Percentiles rank a stretch among this genome's conserved stretches.
Evolutionary conservation across 2,113 vertebrate genomes (phyloP).

Genomic region (Halichoeres trimaculatus): DNA sequence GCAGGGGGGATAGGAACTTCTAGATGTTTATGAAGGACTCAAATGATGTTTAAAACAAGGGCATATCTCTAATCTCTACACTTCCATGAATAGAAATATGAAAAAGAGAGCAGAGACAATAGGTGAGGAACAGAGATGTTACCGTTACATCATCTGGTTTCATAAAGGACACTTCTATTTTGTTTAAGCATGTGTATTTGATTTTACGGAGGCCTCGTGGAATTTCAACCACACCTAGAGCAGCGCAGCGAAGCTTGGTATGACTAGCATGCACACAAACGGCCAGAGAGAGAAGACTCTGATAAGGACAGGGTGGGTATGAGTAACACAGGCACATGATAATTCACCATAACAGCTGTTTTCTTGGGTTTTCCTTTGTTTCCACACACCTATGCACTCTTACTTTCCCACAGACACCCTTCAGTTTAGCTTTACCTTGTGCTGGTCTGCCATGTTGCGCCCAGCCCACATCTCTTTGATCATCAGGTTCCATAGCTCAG

Average conservation of each 20-base stretch:
- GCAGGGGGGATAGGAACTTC: no score
- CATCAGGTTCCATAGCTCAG: slow-evolving; percentile 96
- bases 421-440: slow-evolving; percentile 86
- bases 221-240: slow-evolving; percentile 57
- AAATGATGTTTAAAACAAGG: not conserved
- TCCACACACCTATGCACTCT: not conserved
- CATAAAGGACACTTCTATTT: slow-evolving; percentile 47
- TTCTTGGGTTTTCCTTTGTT: not conserved
- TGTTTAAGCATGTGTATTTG: slow-evolving; percentile 28
- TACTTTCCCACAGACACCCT: not conserved
- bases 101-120: not conserved
- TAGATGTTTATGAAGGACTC: no score
- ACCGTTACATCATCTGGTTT: slow-evolving; percentile 39
- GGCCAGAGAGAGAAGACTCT: not conserved
- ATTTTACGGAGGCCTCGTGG: slow-evolving; percentile 8
- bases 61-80: no score
- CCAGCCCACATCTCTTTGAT: slow-evolving; percentile 99
- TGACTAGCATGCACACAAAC: not conserved
- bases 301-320: not conserved
- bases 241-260: slow-evolving; percentile 19
- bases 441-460: slow-evolving; percentile 91
- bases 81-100: no score
- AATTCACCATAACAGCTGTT: not conserved
- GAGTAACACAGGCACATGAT: slow-evolving; percentile 1
- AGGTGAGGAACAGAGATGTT: slow-evolving; percentile 6